These are phyloP conservation scores for Apogon hyalosoma DNA, from an alignment of 2,797 vertebrate species.

Conservation along the genomic window DNA sequence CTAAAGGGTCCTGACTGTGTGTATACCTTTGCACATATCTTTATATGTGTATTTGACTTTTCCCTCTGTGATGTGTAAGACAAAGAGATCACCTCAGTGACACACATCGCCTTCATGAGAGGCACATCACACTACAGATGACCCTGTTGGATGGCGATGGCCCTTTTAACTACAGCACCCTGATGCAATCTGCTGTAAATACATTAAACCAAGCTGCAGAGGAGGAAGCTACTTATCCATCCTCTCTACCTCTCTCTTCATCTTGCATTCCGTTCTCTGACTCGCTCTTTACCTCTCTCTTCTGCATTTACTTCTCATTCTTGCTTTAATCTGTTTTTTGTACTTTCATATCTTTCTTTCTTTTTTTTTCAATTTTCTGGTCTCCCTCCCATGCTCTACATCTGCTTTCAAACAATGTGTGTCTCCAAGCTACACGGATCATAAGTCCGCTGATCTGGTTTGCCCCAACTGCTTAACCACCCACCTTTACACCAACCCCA, in stretches of 20 bases:
- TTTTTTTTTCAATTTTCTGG: conserved; percentile 31
- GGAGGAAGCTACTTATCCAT: conserved; percentile 70
- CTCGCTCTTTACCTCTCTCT: conserved; percentile 36
- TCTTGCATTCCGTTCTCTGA: conserved; percentile 20
- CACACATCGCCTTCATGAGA: conserved; percentile 56
- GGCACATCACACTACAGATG: conserved; percentile 73
- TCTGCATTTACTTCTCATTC: conserved; percentile 24
- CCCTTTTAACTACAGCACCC: conserved; percentile 73
- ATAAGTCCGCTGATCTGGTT: conserved; percentile 16
- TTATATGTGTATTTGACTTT: conserved; percentile 28
- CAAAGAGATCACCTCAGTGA: conserved; percentile 31
- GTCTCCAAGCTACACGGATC: conserved; percentile 20
- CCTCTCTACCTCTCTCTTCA: conserved; percentile 39
- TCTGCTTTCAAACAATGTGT: conserved; percentile 29
- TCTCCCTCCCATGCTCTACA: conserved; percentile 7
- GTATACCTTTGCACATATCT: conserved; percentile 13
- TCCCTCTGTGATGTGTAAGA: conserved; percentile 13
- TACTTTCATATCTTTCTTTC: conserved; percentile 36
- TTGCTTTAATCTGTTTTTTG: conserved; percentile 35
- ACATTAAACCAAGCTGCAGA: conserved; percentile 78
- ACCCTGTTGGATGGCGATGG: conserved; percentile 69
- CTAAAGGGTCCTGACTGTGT: conserved; percentile 28
- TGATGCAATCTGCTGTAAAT: conserved; percentile 82
- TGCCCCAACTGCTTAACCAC: conserved; percentile 12
- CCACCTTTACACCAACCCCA: conserved; percentile 36